phyloP scores from a whole-genome alignment of 35 echinoderm and acorn worm genomes.

The Hemicentrotus pulcherrimus region DNA sequence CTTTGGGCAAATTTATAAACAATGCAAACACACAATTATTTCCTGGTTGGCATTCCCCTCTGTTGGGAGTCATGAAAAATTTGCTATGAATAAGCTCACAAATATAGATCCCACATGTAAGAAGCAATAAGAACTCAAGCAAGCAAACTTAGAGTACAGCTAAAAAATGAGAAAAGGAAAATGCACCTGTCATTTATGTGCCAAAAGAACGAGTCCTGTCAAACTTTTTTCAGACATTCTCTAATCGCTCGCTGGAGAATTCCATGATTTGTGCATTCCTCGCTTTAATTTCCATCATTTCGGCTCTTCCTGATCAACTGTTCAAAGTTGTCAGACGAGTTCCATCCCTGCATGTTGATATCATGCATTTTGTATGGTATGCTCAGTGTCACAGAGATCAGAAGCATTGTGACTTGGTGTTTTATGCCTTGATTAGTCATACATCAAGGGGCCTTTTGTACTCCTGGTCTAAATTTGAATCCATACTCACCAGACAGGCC shows the following conservation, averaged over 20 bases:
- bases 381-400: not conserved
- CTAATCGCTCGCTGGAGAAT: not conserved
- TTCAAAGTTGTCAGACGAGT: not conserved
- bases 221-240: not conserved
- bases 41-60: not conserved
- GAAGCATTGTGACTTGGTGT: not conserved
- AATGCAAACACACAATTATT: not conserved
- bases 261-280: not conserved
- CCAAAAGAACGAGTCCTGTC: not conserved
- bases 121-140: not conserved
- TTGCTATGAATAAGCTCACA: not conserved
- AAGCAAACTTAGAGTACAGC: not conserved
- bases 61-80: not conserved
- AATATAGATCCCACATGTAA: not conserved
- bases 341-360: not conserved
- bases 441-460: not conserved
- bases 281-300: not conserved
- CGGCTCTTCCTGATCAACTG: not conserved
- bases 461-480: not conserved
- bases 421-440: not conserved
- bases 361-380: not conserved
- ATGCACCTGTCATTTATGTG: not conserved
- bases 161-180: not conserved
- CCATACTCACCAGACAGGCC: not conserved
- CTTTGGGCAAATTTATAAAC: not conserved